Conservation (phyloP, 2,797 vertebrate genomes). For the Girardinus metallicus region DNA sequence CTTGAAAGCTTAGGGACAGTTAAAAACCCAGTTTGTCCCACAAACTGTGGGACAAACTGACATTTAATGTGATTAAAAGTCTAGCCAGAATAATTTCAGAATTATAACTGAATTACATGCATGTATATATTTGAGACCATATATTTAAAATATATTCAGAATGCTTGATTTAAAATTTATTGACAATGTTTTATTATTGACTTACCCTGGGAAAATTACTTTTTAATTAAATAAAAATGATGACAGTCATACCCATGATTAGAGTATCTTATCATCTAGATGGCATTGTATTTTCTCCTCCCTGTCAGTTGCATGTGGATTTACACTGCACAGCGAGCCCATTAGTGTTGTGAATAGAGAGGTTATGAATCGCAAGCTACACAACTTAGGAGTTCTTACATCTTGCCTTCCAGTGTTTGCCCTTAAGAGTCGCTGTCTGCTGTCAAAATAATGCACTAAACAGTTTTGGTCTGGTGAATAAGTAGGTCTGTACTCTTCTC, state of each 20-base stretch:
- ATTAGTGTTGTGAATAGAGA: not conserved
- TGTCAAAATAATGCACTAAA: conserved; percentile 38
- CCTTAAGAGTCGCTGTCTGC: conserved; percentile 33
- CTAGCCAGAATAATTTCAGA: not conserved
- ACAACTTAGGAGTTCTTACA: not conserved
- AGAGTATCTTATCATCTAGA: not conserved
- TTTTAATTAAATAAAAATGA: not conserved
- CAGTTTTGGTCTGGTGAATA: conserved; percentile 50
- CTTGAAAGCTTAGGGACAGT: not conserved
- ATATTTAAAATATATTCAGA: not conserved
- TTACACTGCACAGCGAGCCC: not conserved
- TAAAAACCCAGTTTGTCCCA: not conserved
- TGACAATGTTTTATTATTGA: not conserved
- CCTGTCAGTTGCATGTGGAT: not conserved
- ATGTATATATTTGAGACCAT: not conserved
- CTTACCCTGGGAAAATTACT: not conserved
- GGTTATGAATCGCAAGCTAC: not conserved
- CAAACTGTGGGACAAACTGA: too few species aligned
- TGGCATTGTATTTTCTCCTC: not conserved
- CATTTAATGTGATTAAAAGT: too few species aligned
- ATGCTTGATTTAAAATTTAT: not conserved
- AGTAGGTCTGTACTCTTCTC: conserved; percentile 48
- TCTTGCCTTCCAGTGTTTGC: conserved; percentile 28
- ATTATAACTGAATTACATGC: not conserved
- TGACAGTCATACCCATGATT: not conserved